Conservation (phyloP, 30 jellyfish, hydroid and myxozoan species). For the Hydractinia echinata region DNA sequence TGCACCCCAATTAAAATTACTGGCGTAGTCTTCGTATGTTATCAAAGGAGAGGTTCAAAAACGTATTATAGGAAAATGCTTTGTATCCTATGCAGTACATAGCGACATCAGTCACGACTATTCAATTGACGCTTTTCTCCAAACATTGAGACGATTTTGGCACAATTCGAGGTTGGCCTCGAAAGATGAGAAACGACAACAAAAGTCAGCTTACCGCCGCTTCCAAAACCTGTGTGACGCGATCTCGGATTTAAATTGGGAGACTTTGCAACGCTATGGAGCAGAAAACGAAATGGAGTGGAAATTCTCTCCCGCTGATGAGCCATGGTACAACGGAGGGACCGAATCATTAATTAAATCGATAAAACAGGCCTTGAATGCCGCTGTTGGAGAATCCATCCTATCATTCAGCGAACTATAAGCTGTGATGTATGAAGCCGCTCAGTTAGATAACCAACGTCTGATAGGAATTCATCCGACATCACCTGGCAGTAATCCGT, state of each 20-base stretch:
- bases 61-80: constrained; percentile 31
- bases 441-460: constrained; percentile 45
- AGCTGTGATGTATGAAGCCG: constrained; percentile 52
- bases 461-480: constrained; percentile 55
- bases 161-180: constrained; percentile 56
- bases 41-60: constrained; percentile 48
- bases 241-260: constrained; percentile 39
- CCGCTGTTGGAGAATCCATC: constrained; percentile 43
- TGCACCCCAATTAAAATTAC: constrained; percentile 53
- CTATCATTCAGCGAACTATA: constrained; percentile 45
- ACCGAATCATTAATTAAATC: constrained; percentile 61
- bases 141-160: constrained; percentile 53
- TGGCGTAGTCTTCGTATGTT: constrained; percentile 15
- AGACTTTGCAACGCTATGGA: constrained; percentile 32
- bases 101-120: constrained; percentile 49
- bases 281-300: constrained; percentile 31
- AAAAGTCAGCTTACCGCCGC: constrained; percentile 60
- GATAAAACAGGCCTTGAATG: constrained; percentile 26
- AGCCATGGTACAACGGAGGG: constrained; percentile 69
- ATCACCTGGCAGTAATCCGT: constrained; percentile 68
- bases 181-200: constrained; percentile 52
- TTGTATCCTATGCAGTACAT: constrained; percentile 55
- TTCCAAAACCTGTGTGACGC: constrained; percentile 38
- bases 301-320: constrained; percentile 55
- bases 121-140: constrained; percentile 42